phyloP scores from a whole-genome alignment of 2,888 invertebrate species.

The Dyspetes luteomarginatus region DNA sequence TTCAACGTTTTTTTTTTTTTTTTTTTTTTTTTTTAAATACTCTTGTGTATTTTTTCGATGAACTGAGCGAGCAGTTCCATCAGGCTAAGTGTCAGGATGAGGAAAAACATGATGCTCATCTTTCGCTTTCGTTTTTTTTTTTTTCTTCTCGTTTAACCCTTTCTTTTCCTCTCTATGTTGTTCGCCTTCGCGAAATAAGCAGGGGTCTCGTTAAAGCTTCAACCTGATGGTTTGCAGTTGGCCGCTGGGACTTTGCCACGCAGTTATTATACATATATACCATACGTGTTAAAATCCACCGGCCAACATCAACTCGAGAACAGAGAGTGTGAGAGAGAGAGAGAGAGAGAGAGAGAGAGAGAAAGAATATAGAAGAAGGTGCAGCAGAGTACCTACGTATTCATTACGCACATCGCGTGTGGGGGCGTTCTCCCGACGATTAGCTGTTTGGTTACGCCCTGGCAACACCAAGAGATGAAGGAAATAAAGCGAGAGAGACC shows the following conservation, averaged over 20 bases:
- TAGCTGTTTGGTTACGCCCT: constrained; percentile 78
- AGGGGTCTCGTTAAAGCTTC: constrained; percentile 2
- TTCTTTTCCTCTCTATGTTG: neutral
- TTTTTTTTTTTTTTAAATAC: neutral
- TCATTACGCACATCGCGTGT: constrained; percentile 76
- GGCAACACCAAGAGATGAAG: constrained; percentile 68
- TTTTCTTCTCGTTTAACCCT: neutral
- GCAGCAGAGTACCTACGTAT: constrained; percentile 69
- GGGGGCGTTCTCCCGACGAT: constrained; percentile 75
- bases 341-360: constrained; percentile 35
- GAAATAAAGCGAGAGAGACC: constrained; percentile 31
- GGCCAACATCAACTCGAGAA: constrained; percentile 16
- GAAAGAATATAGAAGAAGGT: constrained; percentile 26
- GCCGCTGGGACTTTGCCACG: constrained; percentile 11
- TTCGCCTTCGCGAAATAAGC: constrained; percentile 1
- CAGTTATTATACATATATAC: neutral
- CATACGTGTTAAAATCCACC: constrained; percentile 40
- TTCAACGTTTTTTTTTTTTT: constrained; percentile 22
- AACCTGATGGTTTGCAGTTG: neutral
- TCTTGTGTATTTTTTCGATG: neutral
- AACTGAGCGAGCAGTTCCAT: constrained; percentile 11
- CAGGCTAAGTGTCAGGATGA: constrained; percentile 42
- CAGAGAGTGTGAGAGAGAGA: constrained; percentile 5
- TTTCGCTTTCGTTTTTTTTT: neutral
- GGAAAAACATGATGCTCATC: constrained; percentile 28